Conservation (phyloP, 2,888 invertebrate species). For the Andrena marginata region DNA sequence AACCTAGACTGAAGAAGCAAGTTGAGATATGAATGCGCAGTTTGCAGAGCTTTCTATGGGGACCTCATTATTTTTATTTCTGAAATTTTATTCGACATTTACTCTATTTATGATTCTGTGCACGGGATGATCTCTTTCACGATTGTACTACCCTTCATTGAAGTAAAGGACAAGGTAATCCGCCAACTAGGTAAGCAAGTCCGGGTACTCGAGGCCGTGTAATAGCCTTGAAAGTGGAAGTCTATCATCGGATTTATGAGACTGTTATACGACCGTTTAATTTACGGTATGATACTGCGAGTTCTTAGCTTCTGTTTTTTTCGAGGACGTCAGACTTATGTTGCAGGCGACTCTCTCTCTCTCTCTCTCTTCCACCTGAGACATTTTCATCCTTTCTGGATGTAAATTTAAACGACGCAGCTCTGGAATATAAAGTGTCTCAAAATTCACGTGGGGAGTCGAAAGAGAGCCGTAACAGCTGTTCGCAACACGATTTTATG, state of each 20-base stretch:
- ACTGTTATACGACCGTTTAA: conserved; percentile 30
- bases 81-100: too few relatives aligned
- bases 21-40: too few relatives aligned
- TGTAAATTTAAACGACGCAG: neutral
- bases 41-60: too few relatives aligned
- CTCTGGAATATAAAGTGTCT: neutral
- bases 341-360: neutral
- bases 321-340: conserved; percentile 1
- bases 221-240: conserved; percentile 40
- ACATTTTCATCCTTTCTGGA: neutral
- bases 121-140: too few relatives aligned
- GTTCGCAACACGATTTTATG: neutral
- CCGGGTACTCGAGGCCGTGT: conserved; percentile 29
- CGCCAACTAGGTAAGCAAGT: conserved; percentile 8
- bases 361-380: too few relatives aligned
- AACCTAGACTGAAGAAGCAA: too few relatives aligned
- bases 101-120: too few relatives aligned
- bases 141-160: too few relatives aligned
- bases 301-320: conserved; percentile 18
- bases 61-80: too few relatives aligned
- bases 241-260: conserved; percentile 33
- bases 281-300: conserved; percentile 17
- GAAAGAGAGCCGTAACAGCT: neutral
- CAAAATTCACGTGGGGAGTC: neutral
- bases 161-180: neutral